Evolutionary conservation across 2,797 vertebrate species (phyloP), one percentile per base, ranked within the genome.

Genomic region (Pseudopleuronectes americanus): DNA sequence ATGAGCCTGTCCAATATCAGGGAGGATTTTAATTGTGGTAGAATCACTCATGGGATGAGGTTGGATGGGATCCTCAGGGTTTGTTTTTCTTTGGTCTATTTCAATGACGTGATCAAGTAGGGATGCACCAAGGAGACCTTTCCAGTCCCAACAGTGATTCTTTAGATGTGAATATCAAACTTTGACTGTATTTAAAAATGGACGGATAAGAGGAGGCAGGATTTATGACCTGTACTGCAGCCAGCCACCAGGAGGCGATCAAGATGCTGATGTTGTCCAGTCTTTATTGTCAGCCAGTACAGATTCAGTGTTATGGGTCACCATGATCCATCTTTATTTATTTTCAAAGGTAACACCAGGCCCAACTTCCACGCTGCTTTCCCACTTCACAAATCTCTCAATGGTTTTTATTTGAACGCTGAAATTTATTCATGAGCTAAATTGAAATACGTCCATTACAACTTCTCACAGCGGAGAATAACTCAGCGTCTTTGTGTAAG

Each of bases 341-440:
- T 21, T 26, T 31, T 17, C 2, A 47, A 47, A 47, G 17, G 26
- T 1, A 19, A 19, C 26, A 31, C 14, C 14, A 53, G 51, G 23
- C 17, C 14, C 16, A 23, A 55, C 24, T 28, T 22, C 7, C 9
- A 28, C 52, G n/a, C 48, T 41, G 31, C 9, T 36, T 48, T 9
- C 4, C 47, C 47, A 48, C 47, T 48, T 19, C 43, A 49, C 24
- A 57, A 38, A 38, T 57, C 19, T 26, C 51, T 63, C 14, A 28
- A 0, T 24, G 16, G n/a, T 54, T 55, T 68, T 68, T 16, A 52
- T 58, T 55, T 41, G 9, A 31, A 63, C 36, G 59, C 62, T 48
- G 28, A 76, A 69, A 76, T 51, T 12, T 43, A 68, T 83, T 84
- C 56, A 61, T 47, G 38, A 47, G 45, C 16, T 19, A 58, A 71